Evolutionary conservation across 2,888 invertebrate species (phyloP), one percentile per base, ranked within the genome.

Genomic region (Nysson spinosus): DNA sequence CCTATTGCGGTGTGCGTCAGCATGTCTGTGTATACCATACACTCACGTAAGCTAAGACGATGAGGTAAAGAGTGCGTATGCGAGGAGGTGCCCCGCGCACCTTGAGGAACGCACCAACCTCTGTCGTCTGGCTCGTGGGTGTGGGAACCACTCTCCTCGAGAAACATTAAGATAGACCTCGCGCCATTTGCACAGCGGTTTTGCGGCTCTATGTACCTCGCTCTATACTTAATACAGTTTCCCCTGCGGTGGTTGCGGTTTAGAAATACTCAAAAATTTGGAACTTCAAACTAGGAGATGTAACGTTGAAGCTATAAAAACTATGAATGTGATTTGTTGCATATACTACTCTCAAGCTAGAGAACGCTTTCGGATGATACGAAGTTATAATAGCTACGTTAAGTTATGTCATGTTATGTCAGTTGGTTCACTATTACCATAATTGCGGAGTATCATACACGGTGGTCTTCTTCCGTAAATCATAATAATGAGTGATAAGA

Each of bases 81-180:
- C 50, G 42, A 34, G 55, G 51, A 26, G 54, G 46, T 43, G 35
- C 32, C 26, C 42, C 46, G 12, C 32, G 39, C 60, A 75, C 72
- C 69, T 75, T 72, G 64, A 46, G 60, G 64, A 69, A 66, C 62
- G 51, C 49, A 54, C 62, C 54, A 49, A n/a, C 46, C 67, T 57
- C 49, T 44, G 54, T 52, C 40, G 30, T n/a, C n/a, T 20, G 17
- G 34, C 26, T 60, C 60, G 77, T 74, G 69, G 74, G 77, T 76
- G 79, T 75, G 79, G 73, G 77, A 79, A 79, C 46, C 46, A 20
- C 30, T 55, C 30, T 55, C 46, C 39, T 26, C 39, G 43, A 24
- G 44, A 58, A 19, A 30, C 34, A 12, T 22, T 28, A 3, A 14
- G 14, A 32, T 20, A 19, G 12, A 9, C 44, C 17, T 30, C 24